Conservation (phyloP, 2,888 invertebrate genomes). For the Drosophila peninsularis region DNA sequence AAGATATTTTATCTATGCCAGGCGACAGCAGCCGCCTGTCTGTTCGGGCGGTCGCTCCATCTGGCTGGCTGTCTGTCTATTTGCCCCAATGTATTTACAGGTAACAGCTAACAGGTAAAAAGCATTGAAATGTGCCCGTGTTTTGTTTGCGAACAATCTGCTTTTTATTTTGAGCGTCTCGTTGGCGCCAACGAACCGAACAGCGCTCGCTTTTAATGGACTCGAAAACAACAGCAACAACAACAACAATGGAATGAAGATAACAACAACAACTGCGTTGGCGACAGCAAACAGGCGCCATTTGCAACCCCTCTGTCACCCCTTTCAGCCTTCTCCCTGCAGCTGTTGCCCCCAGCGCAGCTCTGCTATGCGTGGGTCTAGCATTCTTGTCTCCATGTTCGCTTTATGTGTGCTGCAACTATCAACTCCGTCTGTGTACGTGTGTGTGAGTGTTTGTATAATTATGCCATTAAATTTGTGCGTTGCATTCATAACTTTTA, state of each 20-base stretch:
- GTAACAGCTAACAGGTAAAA: constrained; percentile 67
- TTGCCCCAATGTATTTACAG: constrained; percentile 63
- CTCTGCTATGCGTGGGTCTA: constrained; percentile 9
- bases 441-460: constrained; percentile 32
- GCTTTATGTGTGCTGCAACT: constrained; percentile 15
- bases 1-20: constrained; percentile 62
- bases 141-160: constrained; percentile 79
- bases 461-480: constrained; percentile 54
- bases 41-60: constrained; percentile 19
- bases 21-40: constrained; percentile 50
- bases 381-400: not conserved
- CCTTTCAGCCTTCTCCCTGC: not conserved
- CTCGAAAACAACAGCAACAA: constrained; percentile 49
- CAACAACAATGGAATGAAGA: constrained; percentile 29
- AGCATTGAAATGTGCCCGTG: constrained; percentile 75
- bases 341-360: not conserved
- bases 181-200: constrained; percentile 57
- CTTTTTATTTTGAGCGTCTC: constrained; percentile 77
- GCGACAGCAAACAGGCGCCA: constrained; percentile 71
- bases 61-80: constrained; percentile 28
- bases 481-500: constrained; percentile 35
- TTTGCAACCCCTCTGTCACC: not conserved
- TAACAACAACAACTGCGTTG: constrained; percentile 41
- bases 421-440: not conserved
- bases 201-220: constrained; percentile 64